A percentile compares a stretch with the other conserved stretches of the same genome.
These are phyloP conservation scores for Apis cerana DNA, from an alignment of 1,140 invertebrate species.

Conservation along the genomic window DNA sequence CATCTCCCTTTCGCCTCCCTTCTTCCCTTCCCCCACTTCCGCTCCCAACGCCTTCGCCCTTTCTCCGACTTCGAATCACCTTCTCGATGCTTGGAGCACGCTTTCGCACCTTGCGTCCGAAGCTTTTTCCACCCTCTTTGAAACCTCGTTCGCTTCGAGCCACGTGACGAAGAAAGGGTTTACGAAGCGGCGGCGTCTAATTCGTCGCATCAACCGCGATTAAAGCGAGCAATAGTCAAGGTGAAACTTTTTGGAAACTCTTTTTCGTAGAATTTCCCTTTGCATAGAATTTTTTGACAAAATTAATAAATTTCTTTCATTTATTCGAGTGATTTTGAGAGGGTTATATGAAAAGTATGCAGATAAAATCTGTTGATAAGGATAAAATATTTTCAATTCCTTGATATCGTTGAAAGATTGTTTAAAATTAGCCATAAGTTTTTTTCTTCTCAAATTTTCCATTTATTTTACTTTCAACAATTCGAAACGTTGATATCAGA, in stretches of 20 bases:
- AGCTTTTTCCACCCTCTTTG: background rate
- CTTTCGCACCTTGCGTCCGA: conserved; percentile 20
- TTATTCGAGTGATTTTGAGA: background rate
- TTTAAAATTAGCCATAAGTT: no score
- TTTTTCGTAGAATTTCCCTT: background rate
- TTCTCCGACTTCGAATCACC: conserved; percentile 26
- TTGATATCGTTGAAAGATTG: no score
- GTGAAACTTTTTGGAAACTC: background rate
- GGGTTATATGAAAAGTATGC: no score
- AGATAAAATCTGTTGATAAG: no score
- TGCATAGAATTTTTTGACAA: background rate
- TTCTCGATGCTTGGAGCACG: conserved; percentile 37
- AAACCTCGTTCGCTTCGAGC: background rate
- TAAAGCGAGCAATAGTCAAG: background rate
- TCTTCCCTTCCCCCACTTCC: background rate
- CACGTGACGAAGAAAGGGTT: background rate
- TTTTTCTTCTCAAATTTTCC: no score
- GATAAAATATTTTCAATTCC: no score
- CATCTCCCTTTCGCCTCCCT: background rate
- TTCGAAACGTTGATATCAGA: no score
- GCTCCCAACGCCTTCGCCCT: background rate
- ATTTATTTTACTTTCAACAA: no score
- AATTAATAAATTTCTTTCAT: background rate
- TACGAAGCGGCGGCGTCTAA: background rate
- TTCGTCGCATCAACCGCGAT: conserved; percentile 10